These are phyloP conservation scores for Catharus bicknelli DNA, from an alignment of 2,113 vertebrate genomes.

Conservation along the genomic window DNA sequence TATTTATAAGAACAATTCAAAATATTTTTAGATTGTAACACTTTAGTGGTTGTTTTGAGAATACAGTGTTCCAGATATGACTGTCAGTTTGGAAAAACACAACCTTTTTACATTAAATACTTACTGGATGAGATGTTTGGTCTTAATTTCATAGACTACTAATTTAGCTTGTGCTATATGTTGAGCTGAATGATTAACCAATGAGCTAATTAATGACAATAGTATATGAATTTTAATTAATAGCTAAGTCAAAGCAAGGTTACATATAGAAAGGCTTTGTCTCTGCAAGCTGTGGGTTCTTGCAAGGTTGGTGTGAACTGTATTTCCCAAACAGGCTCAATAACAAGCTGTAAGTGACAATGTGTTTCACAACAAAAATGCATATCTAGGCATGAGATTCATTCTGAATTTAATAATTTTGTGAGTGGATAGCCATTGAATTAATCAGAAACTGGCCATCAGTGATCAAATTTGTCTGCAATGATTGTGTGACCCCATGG, in stretches of 20 bases:
- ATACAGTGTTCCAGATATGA: neutral
- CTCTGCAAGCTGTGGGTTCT: neutral
- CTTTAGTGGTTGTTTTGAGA: neutral
- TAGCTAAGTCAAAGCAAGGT: neutral
- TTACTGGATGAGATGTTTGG: neutral
- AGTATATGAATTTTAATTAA: neutral
- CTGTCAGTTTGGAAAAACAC: neutral
- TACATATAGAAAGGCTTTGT: neutral
- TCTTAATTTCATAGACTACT: neutral
- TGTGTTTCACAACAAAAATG: neutral
- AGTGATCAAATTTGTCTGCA: neutral
- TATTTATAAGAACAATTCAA: neutral
- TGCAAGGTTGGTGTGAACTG: neutral
- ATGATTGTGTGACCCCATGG: neutral
- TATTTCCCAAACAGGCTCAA: neutral
- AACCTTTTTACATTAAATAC: neutral
- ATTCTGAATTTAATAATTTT: neutral
- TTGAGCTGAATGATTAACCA: neutral
- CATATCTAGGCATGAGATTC: neutral
- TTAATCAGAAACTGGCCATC: neutral
- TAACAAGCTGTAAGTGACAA: neutral
- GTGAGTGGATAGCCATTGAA: neutral
- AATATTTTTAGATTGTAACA: neutral
- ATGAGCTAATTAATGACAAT: neutral
- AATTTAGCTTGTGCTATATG: neutral